Evolutionary conservation across 2,888 invertebrate species (phyloP), one percentile per base, ranked within the genome.

Genomic region (Clusia tigrina): DNA sequence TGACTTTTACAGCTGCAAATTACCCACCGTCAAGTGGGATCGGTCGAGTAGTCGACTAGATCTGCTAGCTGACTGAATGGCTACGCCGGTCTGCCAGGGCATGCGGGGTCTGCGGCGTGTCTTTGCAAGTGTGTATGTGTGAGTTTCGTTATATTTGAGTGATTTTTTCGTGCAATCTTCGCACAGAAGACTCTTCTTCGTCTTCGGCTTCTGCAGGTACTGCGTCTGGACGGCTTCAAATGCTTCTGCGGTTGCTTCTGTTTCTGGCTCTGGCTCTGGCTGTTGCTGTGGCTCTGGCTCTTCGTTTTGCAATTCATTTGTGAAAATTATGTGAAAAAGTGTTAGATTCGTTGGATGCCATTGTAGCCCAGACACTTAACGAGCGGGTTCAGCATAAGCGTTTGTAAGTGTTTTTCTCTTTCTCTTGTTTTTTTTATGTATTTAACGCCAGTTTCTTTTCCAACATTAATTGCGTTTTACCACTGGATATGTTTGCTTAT

Each of bases 231-330:
- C n/a, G n/a, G n/a, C n/a, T n/a, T n/a, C n/a, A n/a, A n/a, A n/a
- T 53, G 23, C 6, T n/a, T 10, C 24, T 53, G 15, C 24, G 15
- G 38, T 10, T 2, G 42, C 17, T 20, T 17, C 23, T 37, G 37
- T 37, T 37, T 25, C 2, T 32, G 3, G n/a, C 3, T 54, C 18
- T 32, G 15, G 12, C 6, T 52, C 23, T 52, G 2, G n/a, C 9
- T 54, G 20, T 54, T n/a, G 15, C 20, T 54, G 12, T 15, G 3
- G 42, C 42, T 42, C 15, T 17, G 9, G 42, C 48, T 48, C 22
- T 48, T 48, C 48, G 22, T 48, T 48, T 48, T 48, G 48, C 48
- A 48, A 48, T 48, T 48, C 48, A 48, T 48, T 48, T 48, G 48
- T 48, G 48, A 48, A 48, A 42, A 48, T 48, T 48, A 48, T 48